These are phyloP conservation scores for Lagenorhynchus albirostris DNA, from an alignment of 2,113 vertebrate species.

Conservation along the genomic window DNA sequence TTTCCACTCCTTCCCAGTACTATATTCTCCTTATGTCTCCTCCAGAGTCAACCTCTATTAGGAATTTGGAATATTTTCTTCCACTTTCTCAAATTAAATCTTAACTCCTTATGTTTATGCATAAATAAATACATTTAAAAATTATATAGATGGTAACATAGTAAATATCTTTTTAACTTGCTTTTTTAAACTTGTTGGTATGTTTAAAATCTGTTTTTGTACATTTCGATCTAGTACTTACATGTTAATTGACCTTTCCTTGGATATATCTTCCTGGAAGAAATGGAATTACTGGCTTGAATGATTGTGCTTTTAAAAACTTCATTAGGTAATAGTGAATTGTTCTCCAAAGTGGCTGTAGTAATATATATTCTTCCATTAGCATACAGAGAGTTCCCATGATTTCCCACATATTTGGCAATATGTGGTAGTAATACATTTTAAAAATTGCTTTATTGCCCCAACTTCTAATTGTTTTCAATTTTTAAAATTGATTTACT, in stretches of 20 bases:
- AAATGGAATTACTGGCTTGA: neutral
- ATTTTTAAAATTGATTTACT: neutral
- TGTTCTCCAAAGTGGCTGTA: neutral
- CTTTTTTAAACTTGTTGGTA: neutral
- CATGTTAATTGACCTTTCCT: neutral
- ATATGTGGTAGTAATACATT: neutral
- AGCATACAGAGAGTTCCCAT: neutral
- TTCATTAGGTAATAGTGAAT: neutral
- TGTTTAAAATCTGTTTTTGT: neutral
- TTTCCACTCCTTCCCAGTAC: neutral
- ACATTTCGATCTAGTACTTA: neutral
- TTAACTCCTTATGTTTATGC: neutral
- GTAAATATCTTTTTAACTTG: neutral
- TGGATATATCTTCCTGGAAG: neutral
- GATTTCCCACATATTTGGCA: neutral
- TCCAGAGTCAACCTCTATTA: neutral
- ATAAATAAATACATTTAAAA: neutral
- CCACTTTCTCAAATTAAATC: neutral
- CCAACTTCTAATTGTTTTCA: neutral
- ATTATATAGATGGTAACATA: neutral
- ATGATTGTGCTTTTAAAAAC: neutral
- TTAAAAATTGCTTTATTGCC: neutral
- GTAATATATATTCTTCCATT: neutral
- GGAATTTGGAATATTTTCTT: neutral
- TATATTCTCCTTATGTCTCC: neutral